Evolutionary conservation across 2,797 vertebrate genomes (phyloP).

Genomic region (Aphelocoma californica): DNA sequence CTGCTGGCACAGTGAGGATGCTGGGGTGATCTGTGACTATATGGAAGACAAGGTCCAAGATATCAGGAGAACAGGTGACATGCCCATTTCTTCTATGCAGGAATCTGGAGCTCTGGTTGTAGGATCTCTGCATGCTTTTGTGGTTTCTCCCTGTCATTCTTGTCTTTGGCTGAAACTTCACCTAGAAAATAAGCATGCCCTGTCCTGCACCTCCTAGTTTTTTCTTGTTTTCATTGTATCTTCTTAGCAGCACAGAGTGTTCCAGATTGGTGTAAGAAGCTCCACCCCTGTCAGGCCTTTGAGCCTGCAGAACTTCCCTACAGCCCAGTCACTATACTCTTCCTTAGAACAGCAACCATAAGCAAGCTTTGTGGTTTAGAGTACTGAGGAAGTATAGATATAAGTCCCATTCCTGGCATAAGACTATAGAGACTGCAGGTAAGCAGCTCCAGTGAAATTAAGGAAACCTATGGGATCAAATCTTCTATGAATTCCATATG

Average conservation of each 20-base stretch:
- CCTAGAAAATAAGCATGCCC: not conserved
- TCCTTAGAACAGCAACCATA: not conserved
- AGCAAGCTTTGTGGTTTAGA: not conserved
- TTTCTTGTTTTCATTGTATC: not conserved
- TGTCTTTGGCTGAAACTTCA: not conserved
- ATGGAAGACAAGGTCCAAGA: conserved; percentile 71
- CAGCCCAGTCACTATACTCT: not conserved
- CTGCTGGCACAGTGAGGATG: conserved; percentile 85
- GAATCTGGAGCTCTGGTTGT: not conserved
- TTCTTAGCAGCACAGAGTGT: not conserved
- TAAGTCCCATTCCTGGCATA: not conserved
- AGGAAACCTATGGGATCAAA: not conserved
- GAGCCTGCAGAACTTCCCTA: not conserved
- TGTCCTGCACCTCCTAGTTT: not conserved
- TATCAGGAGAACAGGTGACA: conserved; percentile 27
- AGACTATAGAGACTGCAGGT: not conserved
- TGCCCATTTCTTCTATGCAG: not conserved
- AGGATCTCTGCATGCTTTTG: not conserved
- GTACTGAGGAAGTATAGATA: not conserved
- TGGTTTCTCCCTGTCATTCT: not conserved
- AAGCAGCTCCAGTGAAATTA: not conserved
- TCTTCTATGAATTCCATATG: not conserved
- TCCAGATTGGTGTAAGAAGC: not conserved
- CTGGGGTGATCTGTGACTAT: conserved; percentile 87
- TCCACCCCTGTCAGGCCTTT: not conserved